Evolutionary conservation across 2,113 vertebrate genomes (phyloP).

Genomic region (Passer domesticus): DNA sequence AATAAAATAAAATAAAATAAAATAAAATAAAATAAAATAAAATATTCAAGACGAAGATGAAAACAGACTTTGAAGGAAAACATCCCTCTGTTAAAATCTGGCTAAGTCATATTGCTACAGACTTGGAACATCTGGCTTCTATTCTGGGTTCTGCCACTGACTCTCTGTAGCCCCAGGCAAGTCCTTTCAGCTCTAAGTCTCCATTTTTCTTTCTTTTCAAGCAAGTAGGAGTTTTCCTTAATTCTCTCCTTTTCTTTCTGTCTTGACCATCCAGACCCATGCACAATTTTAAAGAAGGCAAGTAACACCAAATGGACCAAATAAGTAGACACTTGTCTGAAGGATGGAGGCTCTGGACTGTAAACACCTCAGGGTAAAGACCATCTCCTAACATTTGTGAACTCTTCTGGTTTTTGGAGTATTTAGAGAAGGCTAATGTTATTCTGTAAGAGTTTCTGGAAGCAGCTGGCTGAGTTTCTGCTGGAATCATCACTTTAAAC

Average conservation of each 20-base stretch:
- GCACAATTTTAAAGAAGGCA: neutral
- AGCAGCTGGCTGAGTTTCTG: conserved; percentile 51
- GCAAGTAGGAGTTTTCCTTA: neutral
- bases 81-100: neutral
- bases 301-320: neutral
- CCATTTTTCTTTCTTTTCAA: neutral
- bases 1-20: neutral
- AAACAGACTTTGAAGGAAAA: conserved; percentile 21
- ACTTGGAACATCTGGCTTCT: conserved; percentile 1
- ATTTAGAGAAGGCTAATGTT: conserved; percentile 47
- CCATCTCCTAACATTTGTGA: conserved; percentile 24
- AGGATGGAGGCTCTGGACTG: neutral
- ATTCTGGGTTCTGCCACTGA: conserved; percentile 3
- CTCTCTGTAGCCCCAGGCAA: neutral
- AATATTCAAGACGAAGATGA: neutral
- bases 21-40: neutral
- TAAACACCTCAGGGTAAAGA: conserved; percentile 3
- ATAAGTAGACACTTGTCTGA: neutral
- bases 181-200: neutral
- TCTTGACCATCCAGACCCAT: neutral
- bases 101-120: neutral
- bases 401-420: conserved; percentile 9
- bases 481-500: conserved; percentile 56
- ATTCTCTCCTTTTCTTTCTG: neutral
- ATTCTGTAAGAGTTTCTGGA: conserved; percentile 47